Evolutionary conservation across 2,113 vertebrate species (phyloP).

Genomic region (Mohoua ochrocephala): DNA sequence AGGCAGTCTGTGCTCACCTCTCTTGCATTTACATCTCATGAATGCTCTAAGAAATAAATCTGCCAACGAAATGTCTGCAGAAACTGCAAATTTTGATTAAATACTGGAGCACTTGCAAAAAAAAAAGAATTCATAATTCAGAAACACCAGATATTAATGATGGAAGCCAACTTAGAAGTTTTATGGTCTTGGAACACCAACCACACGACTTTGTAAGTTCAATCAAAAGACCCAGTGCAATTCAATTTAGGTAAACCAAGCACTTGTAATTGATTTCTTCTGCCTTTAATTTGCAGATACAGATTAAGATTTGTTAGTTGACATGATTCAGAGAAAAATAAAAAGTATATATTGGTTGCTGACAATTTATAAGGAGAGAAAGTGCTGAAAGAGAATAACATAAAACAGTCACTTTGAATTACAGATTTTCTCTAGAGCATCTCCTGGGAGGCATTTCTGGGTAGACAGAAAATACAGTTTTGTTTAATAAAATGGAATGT

Average conservation of each 20-base stretch:
- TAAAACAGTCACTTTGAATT: conserved; percentile 20
- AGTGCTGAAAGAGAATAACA: neutral
- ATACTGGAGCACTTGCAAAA: neutral
- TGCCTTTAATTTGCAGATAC: neutral
- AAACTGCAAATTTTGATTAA: neutral
- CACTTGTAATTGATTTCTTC: neutral
- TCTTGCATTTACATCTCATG: neutral
- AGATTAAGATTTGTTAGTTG: conserved; percentile 17
- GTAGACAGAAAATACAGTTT: neutral
- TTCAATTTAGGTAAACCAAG: neutral
- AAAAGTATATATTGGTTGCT: neutral
- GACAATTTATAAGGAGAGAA: conserved; percentile 10
- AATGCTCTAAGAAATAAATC: neutral
- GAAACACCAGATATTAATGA: neutral
- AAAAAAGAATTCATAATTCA: neutral
- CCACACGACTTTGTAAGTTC: neutral
- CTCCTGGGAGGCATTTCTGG: neutral
- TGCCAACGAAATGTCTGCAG: neutral
- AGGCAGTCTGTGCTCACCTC: neutral
- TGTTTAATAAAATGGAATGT: neutral
- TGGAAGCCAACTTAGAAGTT: neutral
- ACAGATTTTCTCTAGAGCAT: neutral
- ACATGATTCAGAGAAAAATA: neutral
- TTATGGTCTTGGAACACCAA: neutral
- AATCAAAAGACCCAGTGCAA: neutral